Conservation (phyloP, 2,888 invertebrate species). For the Ophraella communa region DNA sequence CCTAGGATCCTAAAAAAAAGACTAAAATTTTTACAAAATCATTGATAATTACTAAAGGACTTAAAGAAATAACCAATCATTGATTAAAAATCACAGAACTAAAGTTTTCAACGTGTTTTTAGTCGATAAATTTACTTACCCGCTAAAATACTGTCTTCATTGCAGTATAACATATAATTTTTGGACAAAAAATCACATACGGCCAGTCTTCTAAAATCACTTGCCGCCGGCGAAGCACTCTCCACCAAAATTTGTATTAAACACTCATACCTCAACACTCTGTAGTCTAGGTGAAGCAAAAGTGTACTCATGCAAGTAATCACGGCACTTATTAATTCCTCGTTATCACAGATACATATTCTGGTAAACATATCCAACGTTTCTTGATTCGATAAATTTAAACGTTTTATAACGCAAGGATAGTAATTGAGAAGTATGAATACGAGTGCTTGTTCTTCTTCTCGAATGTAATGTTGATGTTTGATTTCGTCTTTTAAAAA, state of each 20-base stretch:
- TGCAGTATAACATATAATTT: conserved; percentile 43
- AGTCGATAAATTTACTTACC: conserved; percentile 31
- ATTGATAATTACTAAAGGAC: too few species aligned
- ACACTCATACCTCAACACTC: conserved; percentile 41
- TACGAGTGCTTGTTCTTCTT: conserved; percentile 42
- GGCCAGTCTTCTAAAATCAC: conserved; percentile 48
- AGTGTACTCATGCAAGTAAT: conserved; percentile 51
- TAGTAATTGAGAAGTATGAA: conserved; percentile 51
- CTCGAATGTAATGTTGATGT: conserved; percentile 38
- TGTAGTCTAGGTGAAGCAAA: conserved; percentile 43
- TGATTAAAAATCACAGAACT: too few species aligned
- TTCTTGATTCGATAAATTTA: conserved; percentile 46
- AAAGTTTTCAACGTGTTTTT: too few species aligned
- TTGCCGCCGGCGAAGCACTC: conserved; percentile 48
- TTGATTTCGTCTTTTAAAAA: conserved; percentile 45
- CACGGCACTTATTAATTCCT: conserved; percentile 51
- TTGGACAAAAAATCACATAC: conserved; percentile 46
- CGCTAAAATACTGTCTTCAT: conserved; percentile 40
- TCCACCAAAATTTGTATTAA: conserved; percentile 45
- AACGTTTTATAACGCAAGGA: conserved; percentile 49
- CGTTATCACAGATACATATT: conserved; percentile 48
- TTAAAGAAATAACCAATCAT: too few species aligned
- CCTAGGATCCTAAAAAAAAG: too few species aligned
- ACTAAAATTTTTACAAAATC: too few species aligned
- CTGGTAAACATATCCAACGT: conserved; percentile 49